Base-by-base conservation (phyloP, 2,888 invertebrate species). In the Coenonympha arcania region DNA sequence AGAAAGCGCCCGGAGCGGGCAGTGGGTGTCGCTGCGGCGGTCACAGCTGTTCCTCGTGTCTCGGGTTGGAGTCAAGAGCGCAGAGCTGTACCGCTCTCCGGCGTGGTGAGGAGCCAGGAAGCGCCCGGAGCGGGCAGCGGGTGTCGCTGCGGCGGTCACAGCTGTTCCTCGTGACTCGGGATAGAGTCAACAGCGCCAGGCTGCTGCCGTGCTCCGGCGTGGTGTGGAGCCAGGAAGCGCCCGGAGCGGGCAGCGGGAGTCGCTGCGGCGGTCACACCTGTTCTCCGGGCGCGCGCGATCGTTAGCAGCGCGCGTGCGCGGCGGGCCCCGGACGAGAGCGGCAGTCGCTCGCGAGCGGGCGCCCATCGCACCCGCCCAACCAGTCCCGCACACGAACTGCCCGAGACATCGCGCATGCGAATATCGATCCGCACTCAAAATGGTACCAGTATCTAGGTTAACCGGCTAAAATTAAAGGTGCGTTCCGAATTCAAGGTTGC, bases 381-480 rank as follows among this genome's bases (percentile, higher is more conserved):
- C 66, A 67, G 68, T 73, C 73, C 61, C 61, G 70, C 71, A 73
- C 71, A 73, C 69, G 69, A 70, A 70, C 73, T 71, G 68, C 65
- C 58, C 71, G 64, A 65, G 67, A 68, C 68, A 77, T 64, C 72
- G 80, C 81, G 80, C 83, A 79, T 81, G 84, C 80, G 80, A 61
- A 65, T 66, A 78, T 84, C 83, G 80, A 84, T 83, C 76, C 67
- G 68, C 70, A 71, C 75, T 71, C 71, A 69, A 70, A 78, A 79
- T 73, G 79, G 79, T 73, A 69, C 76, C 76, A 73, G 79, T 76
- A 85, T 79, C 82, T 85, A 85, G 85, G 85, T 85, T 85, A 85
- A 74, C 81, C 84, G 83, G 82, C 85, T 85, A 85, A 82, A 83
- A 79, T 84, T 83, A 84, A 84, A 85, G 85, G 85, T 85, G 83